Evolutionary conservation across 53 echinoderm and acorn worm genomes (phyloP).

Genomic region (Henricia sp.): DNA sequence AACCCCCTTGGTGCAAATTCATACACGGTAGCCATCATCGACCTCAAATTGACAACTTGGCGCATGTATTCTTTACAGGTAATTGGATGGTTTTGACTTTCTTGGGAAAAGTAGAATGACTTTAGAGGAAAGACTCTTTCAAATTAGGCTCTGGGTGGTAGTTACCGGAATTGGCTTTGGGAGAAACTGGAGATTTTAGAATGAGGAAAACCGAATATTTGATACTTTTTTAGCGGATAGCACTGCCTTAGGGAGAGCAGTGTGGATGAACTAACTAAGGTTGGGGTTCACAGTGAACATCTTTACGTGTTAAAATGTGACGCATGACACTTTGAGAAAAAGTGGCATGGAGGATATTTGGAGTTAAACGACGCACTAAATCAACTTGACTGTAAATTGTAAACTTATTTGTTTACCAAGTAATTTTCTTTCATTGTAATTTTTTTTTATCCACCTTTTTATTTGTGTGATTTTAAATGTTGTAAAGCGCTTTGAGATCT

Average conservation of each 20-base stretch:
- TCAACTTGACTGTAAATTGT: background rate
- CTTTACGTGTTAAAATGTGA: no score
- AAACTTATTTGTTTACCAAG: background rate
- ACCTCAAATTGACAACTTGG: slow-evolving; percentile 47
- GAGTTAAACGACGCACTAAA: background rate
- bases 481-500: background rate
- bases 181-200: background rate
- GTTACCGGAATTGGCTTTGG: no score
- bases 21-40: slow-evolving; percentile 66
- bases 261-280: background rate
- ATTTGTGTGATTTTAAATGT: no score
- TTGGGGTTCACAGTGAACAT: no score
- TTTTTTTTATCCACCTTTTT: background rate
- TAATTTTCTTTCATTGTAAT: background rate
- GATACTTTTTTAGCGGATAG: background rate
- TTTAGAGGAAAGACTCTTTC: no score
- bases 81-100: slow-evolving; percentile 1
- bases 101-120: background rate
- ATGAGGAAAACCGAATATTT: background rate
- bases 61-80: slow-evolving; percentile 66
- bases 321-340: background rate
- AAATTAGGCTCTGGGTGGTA: no score
- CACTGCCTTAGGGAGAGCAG: background rate
- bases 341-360: no score
- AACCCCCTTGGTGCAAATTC: slow-evolving; percentile 47